Conservation (phyloP, 2,797 vertebrate species). For the Danio kyathit region DNA sequence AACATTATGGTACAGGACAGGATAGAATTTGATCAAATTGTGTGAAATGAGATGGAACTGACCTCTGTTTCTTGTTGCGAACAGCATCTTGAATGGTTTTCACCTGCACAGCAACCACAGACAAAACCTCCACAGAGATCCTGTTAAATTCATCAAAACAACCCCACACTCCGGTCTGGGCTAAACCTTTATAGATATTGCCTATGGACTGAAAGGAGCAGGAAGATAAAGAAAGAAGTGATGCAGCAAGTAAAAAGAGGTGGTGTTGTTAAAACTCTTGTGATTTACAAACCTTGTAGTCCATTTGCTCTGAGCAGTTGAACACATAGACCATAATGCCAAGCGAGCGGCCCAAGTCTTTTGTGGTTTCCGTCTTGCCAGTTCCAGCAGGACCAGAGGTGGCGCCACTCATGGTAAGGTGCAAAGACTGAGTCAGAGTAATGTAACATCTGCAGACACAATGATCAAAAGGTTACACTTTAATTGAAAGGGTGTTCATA, state of each 20-base stretch:
- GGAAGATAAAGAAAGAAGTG: background rate
- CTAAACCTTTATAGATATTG: constrained; percentile 83
- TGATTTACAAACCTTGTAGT: constrained; percentile 78
- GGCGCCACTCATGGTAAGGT: constrained; percentile 78
- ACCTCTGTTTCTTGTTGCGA: constrained; percentile 84
- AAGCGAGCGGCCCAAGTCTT: constrained; percentile 83
- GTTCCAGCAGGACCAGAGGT: constrained; percentile 79
- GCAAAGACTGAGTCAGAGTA: constrained; percentile 78
- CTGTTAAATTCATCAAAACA: constrained; percentile 84
- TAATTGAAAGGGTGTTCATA: too few species aligned
- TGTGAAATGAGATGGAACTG: background rate
- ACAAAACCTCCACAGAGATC: constrained; percentile 82
- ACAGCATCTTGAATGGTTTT: constrained; percentile 82
- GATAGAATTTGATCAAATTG: background rate
- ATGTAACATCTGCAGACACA: constrained; percentile 79
- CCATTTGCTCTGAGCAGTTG: constrained; percentile 87
- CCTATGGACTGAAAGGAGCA: constrained; percentile 74
- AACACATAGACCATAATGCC: constrained; percentile 86
- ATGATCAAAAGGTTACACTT: background rate
- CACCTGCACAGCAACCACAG: constrained; percentile 80
- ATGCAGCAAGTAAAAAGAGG: background rate
- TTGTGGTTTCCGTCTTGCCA: constrained; percentile 83
- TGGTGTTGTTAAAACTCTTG: background rate
- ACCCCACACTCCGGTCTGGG: constrained; percentile 80
- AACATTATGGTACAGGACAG: background rate